These are phyloP conservation scores for Anas georgica DNA, from an alignment of 2,797 vertebrate genomes.

Conservation along the genomic window DNA sequence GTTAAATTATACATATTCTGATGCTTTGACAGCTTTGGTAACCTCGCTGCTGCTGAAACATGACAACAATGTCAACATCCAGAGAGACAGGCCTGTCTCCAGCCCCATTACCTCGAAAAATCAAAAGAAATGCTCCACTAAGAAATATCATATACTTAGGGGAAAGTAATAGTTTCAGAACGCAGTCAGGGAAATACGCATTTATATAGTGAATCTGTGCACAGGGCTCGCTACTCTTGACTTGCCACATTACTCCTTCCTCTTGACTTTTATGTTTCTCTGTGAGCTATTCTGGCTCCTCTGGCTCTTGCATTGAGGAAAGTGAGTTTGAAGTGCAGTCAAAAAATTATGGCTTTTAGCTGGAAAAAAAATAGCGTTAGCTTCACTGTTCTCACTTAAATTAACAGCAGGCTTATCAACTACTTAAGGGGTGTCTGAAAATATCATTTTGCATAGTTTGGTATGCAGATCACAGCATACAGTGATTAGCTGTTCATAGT, in stretches of 20 bases:
- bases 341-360: not conserved
- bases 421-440: not conserved
- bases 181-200: not conserved
- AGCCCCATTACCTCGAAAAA: not conserved
- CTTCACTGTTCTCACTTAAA: not conserved
- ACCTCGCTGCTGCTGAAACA: not conserved
- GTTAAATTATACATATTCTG: conserved; percentile 31
- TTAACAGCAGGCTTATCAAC: not conserved
- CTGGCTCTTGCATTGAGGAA: not conserved
- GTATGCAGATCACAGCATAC: not conserved
- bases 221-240: not conserved
- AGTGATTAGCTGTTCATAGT: not conserved
- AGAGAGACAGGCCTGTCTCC: not conserved
- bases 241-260: not conserved
- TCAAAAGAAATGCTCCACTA: not conserved
- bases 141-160: not conserved
- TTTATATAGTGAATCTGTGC: not conserved
- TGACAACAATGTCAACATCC: not conserved
- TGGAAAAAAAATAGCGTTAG: not conserved
- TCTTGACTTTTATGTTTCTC: not conserved
- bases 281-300: not conserved
- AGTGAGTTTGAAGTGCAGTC: not conserved
- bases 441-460: not conserved
- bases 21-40: conserved; percentile 7
- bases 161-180: not conserved